Conservation (phyloP, 2,888 invertebrate species). For the Candidula unifasciata region DNA sequence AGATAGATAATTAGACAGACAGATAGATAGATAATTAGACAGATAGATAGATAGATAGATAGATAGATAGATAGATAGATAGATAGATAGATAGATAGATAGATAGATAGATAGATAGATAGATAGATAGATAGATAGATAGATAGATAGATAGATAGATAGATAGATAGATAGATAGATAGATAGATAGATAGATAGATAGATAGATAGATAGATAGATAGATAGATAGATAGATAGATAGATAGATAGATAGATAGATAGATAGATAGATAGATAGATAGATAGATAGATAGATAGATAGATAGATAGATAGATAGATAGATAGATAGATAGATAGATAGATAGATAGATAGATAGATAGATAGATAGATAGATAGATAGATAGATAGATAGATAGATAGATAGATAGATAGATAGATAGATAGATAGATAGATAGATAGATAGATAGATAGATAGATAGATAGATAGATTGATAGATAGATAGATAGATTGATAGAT, state of each 20-base stretch:
- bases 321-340: not conserved
- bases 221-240: conserved; percentile 17
- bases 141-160: conserved; percentile 1
- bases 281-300: not conserved
- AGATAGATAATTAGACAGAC: not conserved
- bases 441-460: not conserved
- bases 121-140: not conserved
- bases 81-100: not conserved
- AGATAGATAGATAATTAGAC: not conserved
- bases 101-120: not conserved
- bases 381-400: not conserved
- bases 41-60: not conserved
- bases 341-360: not conserved
- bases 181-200: conserved; percentile 21
- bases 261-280: not conserved
- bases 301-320: not conserved
- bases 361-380: not conserved
- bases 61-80: not conserved
- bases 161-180: conserved; percentile 21
- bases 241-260: not conserved
- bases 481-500: conserved; percentile 18
- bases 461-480: conserved; percentile 2
- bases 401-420: not conserved
- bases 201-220: conserved; percentile 21
- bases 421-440: not conserved